Evolutionary conservation across 1,140 invertebrate species (phyloP).

Genomic region (Thaumatotibia leucotreta): DNA sequence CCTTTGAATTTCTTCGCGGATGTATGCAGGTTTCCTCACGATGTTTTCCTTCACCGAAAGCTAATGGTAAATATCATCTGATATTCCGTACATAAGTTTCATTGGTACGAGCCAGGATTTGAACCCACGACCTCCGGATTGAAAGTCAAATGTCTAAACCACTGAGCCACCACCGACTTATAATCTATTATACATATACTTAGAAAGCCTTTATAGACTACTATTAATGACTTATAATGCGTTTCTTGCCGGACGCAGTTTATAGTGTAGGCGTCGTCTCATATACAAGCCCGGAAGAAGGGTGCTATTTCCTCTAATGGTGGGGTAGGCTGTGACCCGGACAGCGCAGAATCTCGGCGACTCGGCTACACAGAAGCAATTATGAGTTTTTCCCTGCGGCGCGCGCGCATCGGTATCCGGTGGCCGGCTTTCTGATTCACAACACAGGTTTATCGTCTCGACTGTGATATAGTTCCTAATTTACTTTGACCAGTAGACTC

Average conservation of each 20-base stretch:
- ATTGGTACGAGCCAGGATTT: no score
- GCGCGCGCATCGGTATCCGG: slow-evolving; percentile 32
- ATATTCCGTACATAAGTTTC: no score
- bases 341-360: slow-evolving; percentile 17
- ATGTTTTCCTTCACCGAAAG: no score
- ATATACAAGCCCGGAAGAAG: slow-evolving; percentile 8
- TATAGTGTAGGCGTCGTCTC: neutral
- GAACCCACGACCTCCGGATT: no score
- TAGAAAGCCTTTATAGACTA: neutral
- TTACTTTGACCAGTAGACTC: neutral
- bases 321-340: slow-evolving; percentile 15
- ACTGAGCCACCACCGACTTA: neutral
- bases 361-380: slow-evolving; percentile 49
- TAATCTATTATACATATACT: neutral
- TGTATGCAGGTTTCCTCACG: no score
- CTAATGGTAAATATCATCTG: no score
- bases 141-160: no score
- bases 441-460: neutral
- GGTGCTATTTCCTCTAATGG: slow-evolving; percentile 29
- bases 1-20: no score
- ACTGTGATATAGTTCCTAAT: neutral
- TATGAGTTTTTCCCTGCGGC: slow-evolving; percentile 43
- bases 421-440: slow-evolving; percentile 1
- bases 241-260: neutral
- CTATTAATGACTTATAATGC: neutral